Percentiles rank a stretch among this genome's conserved stretches.
phyloP scores from a whole-genome alignment of 2,797 vertebrate species.

The Phyllotis vaccarum region DNA sequence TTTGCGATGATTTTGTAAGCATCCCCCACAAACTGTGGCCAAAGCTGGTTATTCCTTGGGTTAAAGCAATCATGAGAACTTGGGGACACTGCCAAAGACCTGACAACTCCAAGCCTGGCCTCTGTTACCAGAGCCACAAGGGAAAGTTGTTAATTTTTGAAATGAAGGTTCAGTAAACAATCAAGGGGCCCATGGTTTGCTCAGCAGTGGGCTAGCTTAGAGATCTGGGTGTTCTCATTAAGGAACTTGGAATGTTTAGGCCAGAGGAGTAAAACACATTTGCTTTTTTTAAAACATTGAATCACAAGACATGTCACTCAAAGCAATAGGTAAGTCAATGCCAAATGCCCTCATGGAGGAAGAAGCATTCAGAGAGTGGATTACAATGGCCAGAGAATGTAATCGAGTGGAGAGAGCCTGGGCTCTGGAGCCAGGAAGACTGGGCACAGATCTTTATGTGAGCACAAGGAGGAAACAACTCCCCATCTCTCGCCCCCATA shows the following conservation, averaged over 20 bases:
- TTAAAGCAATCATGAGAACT: conserved; percentile 70
- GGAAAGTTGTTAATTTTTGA: conserved; percentile 74
- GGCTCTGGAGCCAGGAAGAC: background rate
- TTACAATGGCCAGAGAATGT: background rate
- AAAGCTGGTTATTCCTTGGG: conserved; percentile 75
- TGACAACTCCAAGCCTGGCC: conserved; percentile 57
- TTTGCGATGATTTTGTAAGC: conserved; percentile 68
- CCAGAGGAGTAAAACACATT: conserved; percentile 6
- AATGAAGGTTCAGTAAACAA: conserved; percentile 72
- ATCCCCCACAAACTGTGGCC: conserved; percentile 59
- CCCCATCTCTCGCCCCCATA: background rate
- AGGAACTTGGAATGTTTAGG: background rate
- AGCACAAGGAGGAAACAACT: background rate
- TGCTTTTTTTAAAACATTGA: conserved; percentile 31
- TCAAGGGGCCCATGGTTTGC: conserved; percentile 3
- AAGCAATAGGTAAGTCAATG: conserved; percentile 20
- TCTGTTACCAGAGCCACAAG: conserved; percentile 70
- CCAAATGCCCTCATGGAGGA: conserved; percentile 35
- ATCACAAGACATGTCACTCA: conserved; percentile 28
- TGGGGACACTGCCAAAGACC: conserved; percentile 72
- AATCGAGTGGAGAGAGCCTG: background rate
- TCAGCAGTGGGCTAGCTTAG: conserved; percentile 12
- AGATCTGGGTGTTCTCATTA: conserved; percentile 37
- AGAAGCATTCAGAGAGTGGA: background rate
- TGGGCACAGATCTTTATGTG: background rate